Percentiles rank a stretch among this genome's conserved stretches.
Conservation (phyloP, 2,113 vertebrate species). For the Eublepharis macularius region DNA sequence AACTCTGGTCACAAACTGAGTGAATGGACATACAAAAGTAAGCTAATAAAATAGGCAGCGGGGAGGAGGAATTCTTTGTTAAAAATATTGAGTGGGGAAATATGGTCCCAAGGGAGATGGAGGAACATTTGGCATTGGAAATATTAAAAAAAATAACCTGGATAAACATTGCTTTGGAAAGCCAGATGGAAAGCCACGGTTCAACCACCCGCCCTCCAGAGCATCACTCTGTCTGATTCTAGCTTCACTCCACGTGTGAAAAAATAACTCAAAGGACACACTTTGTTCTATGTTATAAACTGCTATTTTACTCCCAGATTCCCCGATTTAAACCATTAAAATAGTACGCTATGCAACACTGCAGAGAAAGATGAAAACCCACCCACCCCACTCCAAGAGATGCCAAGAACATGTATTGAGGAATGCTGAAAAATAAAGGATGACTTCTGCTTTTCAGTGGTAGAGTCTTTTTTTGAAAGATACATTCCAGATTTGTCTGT, state of each 20-base stretch:
- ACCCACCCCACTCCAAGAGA: too few species aligned
- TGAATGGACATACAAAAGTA: neutral
- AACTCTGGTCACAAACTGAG: neutral
- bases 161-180: neutral
- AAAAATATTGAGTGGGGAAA: too few species aligned
- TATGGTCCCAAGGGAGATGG: neutral
- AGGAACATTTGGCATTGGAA: neutral
- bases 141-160: constrained; percentile 17
- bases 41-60: neutral
- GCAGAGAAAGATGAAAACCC: neutral
- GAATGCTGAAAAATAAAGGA: too few species aligned
- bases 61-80: too few species aligned
- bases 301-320: neutral
- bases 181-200: neutral
- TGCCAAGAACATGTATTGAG: too few species aligned
- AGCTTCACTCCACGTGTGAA: neutral
- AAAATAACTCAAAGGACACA: neutral
- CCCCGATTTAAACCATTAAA: neutral
- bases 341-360: neutral
- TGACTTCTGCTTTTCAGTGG: neutral
- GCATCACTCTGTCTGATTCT: neutral
- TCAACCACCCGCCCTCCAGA: neutral
- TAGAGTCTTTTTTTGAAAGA: neutral
- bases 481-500: neutral
- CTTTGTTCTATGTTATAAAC: neutral